Base-by-base conservation (phyloP, 2,888 invertebrate genomes). In the Acleris sparsana region DNA sequence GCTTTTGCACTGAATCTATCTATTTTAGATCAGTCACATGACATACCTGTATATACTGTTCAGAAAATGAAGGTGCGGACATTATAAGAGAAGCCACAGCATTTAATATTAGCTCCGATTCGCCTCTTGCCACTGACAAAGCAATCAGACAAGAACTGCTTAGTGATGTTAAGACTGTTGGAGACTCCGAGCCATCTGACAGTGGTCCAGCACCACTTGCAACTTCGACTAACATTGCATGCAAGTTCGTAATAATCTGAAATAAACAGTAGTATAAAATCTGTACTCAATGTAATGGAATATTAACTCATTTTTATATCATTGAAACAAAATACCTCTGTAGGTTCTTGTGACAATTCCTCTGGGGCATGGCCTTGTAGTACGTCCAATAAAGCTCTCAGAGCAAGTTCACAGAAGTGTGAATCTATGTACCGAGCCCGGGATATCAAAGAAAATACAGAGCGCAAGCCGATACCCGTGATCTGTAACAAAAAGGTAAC, bases 121-220 rank as follows among this genome's bases (percentile, higher is more conserved):
- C 97, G 5, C 99, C 99, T 63, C 97, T 94, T 1, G 99, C 98
- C 56, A 99, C 97, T 16, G 98, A 97, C 68, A 99, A 93, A 62
- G 98, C 97, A 61, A 99, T 93, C 9, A 99, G 93, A 74, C 98
- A 98, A 1, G 99, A 96, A 83, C 98, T 97, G 59, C 98, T 97
- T 67, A 98, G 94, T 5, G 97, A 96, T 20, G 97, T 97, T 76
- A 99, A 94, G 73, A 94, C 94, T 70, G 94, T 94, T 17, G 96
- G 95, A 74, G 94, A 92, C 2, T 94, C 93, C 25, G 6, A 25
- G 5, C 73, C 63, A 17, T 74, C 74, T 11, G 80, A 84, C 13
- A 70, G 70, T 1, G 80, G 75, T 0, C 79, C 73, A 91, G 93
- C 62, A 92, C 95, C 94, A 53, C 96, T 96, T 2, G 97, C 95